A percentile compares a stretch with the other conserved stretches of the same genome.
phyloP scores from a whole-genome alignment of 2,797 vertebrate genomes.

The Sebastes cheni region DNA sequence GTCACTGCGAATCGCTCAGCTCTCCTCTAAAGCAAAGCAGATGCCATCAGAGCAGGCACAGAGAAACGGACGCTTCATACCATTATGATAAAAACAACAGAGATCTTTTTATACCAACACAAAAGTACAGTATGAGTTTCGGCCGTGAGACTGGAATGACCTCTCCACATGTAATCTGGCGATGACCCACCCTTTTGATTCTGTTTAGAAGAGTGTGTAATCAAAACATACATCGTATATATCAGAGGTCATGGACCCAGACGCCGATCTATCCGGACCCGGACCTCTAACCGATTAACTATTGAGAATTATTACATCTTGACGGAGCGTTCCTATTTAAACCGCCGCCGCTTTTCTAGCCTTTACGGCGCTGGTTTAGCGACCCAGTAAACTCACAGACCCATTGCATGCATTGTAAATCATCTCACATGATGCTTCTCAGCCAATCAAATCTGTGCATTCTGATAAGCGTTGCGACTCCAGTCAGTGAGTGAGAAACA shows the following conservation, averaged over 20 bases:
- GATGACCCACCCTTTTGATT: conserved; percentile 7
- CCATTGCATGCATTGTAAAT: neutral
- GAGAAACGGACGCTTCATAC: conserved; percentile 51
- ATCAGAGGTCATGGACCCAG: neutral
- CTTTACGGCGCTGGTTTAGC: neutral
- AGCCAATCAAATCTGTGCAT: neutral
- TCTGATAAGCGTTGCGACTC: neutral
- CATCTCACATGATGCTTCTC: neutral
- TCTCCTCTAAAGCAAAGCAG: conserved; percentile 77
- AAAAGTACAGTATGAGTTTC: conserved; percentile 10
- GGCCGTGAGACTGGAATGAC: conserved; percentile 37
- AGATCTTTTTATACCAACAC: conserved; percentile 27
- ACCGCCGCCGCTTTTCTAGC: neutral
- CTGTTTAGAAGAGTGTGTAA: neutral
- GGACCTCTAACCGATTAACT: neutral
- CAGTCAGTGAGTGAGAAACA: neutral
- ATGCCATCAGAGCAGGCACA: conserved; percentile 66
- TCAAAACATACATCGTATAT: neutral
- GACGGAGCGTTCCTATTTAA: neutral
- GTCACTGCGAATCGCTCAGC: conserved; percentile 67
- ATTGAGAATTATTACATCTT: neutral
- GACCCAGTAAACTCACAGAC: neutral
- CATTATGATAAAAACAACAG: conserved; percentile 56
- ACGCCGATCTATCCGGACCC: neutral
- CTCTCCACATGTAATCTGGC: conserved; percentile 32